phyloP scores from a whole-genome alignment of 2,113 vertebrate genomes.

The Myocastor coypus region DNA sequence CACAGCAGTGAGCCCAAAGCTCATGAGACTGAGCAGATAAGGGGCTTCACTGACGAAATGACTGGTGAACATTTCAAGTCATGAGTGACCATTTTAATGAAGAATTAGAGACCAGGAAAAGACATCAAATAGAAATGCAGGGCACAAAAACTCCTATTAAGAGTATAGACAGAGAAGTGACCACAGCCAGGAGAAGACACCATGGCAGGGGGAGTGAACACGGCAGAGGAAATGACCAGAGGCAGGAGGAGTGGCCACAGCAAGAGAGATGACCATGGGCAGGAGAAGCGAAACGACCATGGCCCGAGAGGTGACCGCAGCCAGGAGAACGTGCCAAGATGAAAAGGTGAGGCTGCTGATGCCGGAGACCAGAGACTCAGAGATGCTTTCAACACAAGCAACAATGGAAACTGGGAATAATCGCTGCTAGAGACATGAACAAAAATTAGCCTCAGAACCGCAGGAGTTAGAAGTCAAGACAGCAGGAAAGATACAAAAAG shows the following conservation, averaged over 20 bases:
- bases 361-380: background rate
- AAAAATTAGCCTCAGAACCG: background rate
- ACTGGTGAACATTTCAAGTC: background rate
- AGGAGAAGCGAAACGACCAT: too few species aligned
- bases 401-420: background rate
- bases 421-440: background rate
- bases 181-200: background rate
- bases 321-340: background rate
- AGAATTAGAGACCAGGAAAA: background rate
- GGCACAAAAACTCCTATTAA: background rate
- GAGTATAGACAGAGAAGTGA: background rate
- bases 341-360: background rate
- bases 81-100: background rate
- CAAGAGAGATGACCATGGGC: too few species aligned
- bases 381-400: background rate
- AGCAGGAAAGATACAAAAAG: background rate
- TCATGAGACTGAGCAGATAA: background rate
- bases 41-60: background rate
- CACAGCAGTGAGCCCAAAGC: background rate
- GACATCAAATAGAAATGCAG: background rate
- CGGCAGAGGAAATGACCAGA: too few species aligned
- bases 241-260: too few species aligned
- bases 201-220: too few species aligned
- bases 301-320: too few species aligned
- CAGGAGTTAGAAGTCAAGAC: background rate